Base-by-base conservation (phyloP, 2,888 invertebrate genomes). In the Dolichopus griseipennis region DNA sequence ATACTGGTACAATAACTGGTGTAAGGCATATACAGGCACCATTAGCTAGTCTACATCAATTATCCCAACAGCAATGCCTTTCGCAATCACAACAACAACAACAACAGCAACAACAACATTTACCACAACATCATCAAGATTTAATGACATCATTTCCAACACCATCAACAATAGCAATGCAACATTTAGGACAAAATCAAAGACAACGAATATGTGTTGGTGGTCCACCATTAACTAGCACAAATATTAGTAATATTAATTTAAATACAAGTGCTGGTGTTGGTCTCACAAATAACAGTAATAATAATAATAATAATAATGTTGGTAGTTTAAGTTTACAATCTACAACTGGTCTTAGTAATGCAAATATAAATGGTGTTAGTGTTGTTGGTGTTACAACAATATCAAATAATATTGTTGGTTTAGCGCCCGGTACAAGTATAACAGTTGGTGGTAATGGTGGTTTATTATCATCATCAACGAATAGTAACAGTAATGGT, bases 1-100 rank as follows among this genome's bases (percentile, higher is more conserved):
- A 84, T 73, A 83, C 83, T 67, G 84, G 85, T 70, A 83, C 85
- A 71, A 75, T 79, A 68, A 75, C 78, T 37, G 78, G 79, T 52
- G 73, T 76, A 12, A 75, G 77, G 64, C 83, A 84, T 74, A 76
- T 83, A 68, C 83, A 77, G 68, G 77, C 77, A 61, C 76, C 76
- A 67, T 75, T 83, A 62, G 79, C 79, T 52, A 82, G 82, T 61
- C 76, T 83, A 67, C 83, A 83, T 75, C 84, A 84, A 72, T 72
- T 78, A 72, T 66, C 76, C 52, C 74, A 75, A 68, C 73, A 27
- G 5, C 69, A 72, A 37, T 8, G 12, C 22, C 67, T 43, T 37
- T 65, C 66, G 66, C 69, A 70, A 61, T 65, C 66, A 67, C 69
- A 70, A 61, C 72, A 72, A 67, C 71, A 73, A 65, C 72, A 73